Conservation (phyloP, 2,797 vertebrate genomes). For the Pseudocheirus occidentalis region DNA sequence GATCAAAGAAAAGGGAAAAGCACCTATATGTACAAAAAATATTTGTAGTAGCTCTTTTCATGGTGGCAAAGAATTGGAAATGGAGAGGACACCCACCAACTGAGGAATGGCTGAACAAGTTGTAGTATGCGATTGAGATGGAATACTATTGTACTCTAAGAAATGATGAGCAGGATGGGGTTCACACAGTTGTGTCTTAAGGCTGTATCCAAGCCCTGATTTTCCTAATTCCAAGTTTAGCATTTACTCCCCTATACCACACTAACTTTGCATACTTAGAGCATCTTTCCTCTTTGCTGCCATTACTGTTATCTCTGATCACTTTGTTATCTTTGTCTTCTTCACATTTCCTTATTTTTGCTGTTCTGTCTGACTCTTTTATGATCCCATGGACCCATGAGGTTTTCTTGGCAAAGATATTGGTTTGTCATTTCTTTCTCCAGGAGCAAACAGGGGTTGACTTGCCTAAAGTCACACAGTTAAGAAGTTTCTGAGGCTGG, state of each 20-base stretch:
- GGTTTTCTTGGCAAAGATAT: neutral
- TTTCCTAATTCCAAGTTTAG: neutral
- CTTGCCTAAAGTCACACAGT: neutral
- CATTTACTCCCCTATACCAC: neutral
- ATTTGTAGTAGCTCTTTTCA: no score
- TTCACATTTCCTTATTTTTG: neutral
- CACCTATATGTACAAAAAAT: no score
- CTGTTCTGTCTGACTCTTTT: neutral
- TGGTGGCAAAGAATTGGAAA: no score
- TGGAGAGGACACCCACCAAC: no score
- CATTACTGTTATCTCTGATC: neutral
- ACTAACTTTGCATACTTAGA: neutral
- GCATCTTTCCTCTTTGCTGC: neutral
- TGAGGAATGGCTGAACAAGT: no score
- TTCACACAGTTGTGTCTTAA: neutral
- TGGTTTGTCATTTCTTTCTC: neutral
- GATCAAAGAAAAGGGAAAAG: no score
- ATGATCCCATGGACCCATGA: neutral
- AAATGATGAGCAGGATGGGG: no score
- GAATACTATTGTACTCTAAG: no score
- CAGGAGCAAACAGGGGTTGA: no score
- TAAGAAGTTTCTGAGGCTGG: neutral
- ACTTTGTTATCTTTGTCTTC: neutral
- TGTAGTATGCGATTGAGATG: no score
- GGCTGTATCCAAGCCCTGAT: neutral